Conservation (phyloP, 2,113 vertebrate species). For the Trogon melanurus region DNA sequence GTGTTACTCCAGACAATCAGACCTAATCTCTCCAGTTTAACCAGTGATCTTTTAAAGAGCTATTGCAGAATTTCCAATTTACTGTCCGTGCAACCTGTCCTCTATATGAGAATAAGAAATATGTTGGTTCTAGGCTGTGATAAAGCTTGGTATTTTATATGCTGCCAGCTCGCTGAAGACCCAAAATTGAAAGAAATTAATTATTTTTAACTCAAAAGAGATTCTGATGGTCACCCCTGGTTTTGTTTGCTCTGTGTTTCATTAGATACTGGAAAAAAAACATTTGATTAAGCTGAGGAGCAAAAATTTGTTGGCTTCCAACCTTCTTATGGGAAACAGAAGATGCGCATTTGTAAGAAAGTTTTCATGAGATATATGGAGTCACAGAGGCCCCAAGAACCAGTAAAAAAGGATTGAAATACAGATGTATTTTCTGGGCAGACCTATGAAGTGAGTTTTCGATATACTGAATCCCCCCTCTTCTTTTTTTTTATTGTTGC, state of each 20-base stretch:
- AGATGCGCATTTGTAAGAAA: background rate
- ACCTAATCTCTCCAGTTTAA: background rate
- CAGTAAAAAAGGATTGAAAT: background rate
- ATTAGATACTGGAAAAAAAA: background rate
- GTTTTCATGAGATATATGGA: background rate
- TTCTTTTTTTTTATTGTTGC: background rate
- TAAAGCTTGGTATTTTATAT: background rate
- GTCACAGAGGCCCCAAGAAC: background rate
- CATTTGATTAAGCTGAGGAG: background rate
- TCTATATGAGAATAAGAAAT: background rate
- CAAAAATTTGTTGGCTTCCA: background rate
- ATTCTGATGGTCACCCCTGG: background rate
- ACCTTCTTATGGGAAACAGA: background rate
- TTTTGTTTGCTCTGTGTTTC: background rate
- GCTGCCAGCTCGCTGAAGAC: background rate
- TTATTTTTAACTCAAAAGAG: background rate
- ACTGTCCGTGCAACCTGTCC: background rate
- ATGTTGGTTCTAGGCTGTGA: background rate
- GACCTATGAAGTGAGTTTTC: background rate
- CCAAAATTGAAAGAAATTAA: background rate
- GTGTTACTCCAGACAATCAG: background rate
- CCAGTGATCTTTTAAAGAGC: background rate
- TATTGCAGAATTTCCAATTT: background rate
- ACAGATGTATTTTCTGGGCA: background rate
- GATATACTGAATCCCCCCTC: background rate